Evolutionary conservation across 2,888 invertebrate genomes (phyloP).

Genomic region (Epicampocera succincta): DNA sequence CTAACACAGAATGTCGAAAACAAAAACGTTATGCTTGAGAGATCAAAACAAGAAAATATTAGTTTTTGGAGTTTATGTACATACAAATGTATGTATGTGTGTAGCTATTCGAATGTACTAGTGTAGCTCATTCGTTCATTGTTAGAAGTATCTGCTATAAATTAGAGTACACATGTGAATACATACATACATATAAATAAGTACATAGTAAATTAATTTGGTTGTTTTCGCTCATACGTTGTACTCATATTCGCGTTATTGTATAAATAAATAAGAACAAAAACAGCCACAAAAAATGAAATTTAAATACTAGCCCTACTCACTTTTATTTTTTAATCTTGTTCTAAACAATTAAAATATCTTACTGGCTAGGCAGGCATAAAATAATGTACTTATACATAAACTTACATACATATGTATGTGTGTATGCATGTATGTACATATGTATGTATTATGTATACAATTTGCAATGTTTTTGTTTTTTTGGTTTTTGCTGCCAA

Average conservation of each 20-base stretch:
- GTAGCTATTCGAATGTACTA: not conserved
- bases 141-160: slow-evolving; percentile 2
- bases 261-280: slow-evolving; percentile 39
- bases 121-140: not conserved
- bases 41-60: too few relatives aligned
- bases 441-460: too few relatives aligned
- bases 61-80: not conserved
- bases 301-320: slow-evolving; percentile 35
- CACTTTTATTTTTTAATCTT: slow-evolving; percentile 12
- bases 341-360: slow-evolving; percentile 31
- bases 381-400: too few relatives aligned
- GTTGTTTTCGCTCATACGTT: slow-evolving; percentile 19
- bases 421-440: too few relatives aligned
- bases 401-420: too few relatives aligned
- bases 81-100: slow-evolving; percentile 1
- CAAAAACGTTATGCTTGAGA: too few relatives aligned
- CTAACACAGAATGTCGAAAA: too few relatives aligned
- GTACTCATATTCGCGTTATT: slow-evolving; percentile 20
- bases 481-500: not conserved
- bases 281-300: slow-evolving; percentile 19
- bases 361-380: too few relatives aligned
- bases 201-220: slow-evolving; percentile 35
- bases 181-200: too few relatives aligned
- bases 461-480: not conserved
- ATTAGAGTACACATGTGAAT: slow-evolving; percentile 31